These are phyloP conservation scores for Ginglymostoma cirratum DNA, from an alignment of 2,113 vertebrate genomes.

Conservation along the genomic window DNA sequence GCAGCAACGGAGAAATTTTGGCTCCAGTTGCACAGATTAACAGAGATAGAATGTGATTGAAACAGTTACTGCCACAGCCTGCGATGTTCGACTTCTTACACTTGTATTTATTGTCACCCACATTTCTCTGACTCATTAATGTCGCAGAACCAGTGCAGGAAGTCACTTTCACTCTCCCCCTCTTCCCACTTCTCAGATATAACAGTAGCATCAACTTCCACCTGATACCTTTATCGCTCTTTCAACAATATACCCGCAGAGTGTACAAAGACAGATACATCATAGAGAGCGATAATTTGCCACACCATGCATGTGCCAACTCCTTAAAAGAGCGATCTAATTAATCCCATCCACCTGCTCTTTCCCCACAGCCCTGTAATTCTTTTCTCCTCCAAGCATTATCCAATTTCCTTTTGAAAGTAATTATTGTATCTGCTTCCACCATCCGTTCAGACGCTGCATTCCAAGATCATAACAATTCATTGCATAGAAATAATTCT, in stretches of 20 bases:
- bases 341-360: background rate
- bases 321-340: background rate
- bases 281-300: background rate
- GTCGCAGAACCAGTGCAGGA: background rate
- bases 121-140: background rate
- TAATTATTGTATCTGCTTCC: background rate
- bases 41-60: background rate
- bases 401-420: background rate
- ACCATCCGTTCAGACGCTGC: background rate
- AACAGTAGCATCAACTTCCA: background rate
- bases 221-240: background rate
- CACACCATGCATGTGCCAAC: background rate
- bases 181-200: background rate
- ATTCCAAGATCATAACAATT: background rate
- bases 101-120: background rate
- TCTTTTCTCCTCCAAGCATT: background rate
- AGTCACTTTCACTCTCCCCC: background rate
- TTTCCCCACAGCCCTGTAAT: background rate
- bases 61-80: background rate
- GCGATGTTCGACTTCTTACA: background rate
- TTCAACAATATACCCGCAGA: background rate
- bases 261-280: background rate
- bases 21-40: background rate
- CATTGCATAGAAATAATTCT: background rate
- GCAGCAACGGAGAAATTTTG: background rate